phyloP scores from a whole-genome alignment of 2,888 invertebrate genomes.

The Reticulitermes lucifugus region DNA sequence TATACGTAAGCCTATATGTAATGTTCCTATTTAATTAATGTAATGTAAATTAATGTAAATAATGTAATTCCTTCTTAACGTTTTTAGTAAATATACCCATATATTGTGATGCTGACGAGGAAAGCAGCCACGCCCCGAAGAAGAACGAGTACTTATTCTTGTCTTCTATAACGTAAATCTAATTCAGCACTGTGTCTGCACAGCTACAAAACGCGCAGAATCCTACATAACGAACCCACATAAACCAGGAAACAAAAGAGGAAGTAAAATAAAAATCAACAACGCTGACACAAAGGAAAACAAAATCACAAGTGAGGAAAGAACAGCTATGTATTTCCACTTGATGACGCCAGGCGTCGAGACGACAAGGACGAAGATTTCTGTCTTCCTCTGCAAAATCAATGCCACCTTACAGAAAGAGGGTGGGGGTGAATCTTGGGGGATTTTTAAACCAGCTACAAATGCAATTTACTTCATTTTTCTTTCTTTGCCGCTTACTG shows the following conservation, averaged over 20 bases:
- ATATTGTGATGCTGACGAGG: too few relatives aligned
- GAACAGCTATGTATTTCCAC: background rate
- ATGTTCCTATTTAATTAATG: too few relatives aligned
- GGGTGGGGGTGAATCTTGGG: background rate
- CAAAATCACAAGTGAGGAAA: background rate
- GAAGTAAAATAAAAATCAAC: conserved; percentile 19
- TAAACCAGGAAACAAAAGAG: background rate
- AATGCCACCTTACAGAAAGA: background rate
- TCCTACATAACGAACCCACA: background rate
- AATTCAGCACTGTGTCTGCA: background rate
- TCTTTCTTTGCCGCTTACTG: background rate
- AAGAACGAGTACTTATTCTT: too few relatives aligned
- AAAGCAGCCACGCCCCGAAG: too few relatives aligned
- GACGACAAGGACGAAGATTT: conserved; percentile 4
- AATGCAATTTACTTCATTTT: conserved; percentile 11
- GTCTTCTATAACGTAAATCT: background rate
- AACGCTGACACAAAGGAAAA: background rate
- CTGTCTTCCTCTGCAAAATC: background rate
- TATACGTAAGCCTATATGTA: too few relatives aligned
- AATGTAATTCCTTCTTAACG: too few relatives aligned
- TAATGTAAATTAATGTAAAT: too few relatives aligned
- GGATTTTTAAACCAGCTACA: conserved; percentile 16
- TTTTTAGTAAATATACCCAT: too few relatives aligned
- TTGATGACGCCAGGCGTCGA: background rate
- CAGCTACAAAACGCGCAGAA: background rate